Conservation (phyloP, 2,888 invertebrate species). For the Rutpela maculata region DNA sequence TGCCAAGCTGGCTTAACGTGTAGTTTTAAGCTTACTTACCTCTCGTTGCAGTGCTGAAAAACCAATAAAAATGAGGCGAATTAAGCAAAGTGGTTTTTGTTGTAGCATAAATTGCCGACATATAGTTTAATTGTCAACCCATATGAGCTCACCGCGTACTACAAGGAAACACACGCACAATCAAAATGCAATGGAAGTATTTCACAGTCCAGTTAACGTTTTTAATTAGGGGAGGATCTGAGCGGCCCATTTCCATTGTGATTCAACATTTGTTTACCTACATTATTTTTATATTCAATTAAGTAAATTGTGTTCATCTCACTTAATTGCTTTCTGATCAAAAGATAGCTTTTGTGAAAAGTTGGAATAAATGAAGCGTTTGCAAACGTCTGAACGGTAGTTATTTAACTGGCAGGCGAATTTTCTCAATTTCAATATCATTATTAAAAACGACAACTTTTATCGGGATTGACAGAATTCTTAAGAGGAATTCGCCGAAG, state of each 20-base stretch:
- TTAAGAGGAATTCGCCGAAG: constrained; percentile 5
- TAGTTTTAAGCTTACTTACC: no score
- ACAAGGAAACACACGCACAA: neutral
- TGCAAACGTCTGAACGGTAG: constrained; percentile 2
- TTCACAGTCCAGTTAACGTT: constrained; percentile 19
- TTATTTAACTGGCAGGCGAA: constrained; percentile 8
- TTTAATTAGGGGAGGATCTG: constrained; percentile 8
- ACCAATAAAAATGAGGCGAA: no score
- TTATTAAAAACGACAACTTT: constrained; percentile 33
- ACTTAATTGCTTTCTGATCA: constrained; percentile 29
- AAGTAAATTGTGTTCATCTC: constrained; percentile 27
- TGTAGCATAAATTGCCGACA: constrained; percentile 23
- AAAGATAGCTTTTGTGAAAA: constrained; percentile 31
- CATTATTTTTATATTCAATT: constrained; percentile 33
- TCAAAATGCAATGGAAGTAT: constrained; percentile 10
- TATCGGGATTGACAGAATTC: constrained; percentile 29
- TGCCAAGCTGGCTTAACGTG: no score
- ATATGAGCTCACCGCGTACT: constrained; percentile 1
- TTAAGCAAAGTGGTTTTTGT: constrained; percentile 29
- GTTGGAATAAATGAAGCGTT: constrained; percentile 9
- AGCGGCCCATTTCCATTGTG: neutral
- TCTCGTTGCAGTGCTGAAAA: no score
- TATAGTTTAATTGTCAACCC: constrained; percentile 20
- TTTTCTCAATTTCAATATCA: constrained; percentile 4
- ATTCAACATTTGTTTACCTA: constrained; percentile 11